These are phyloP conservation scores for Hymenopus coronatus DNA, from an alignment of 2,888 invertebrate genomes.

Conservation along the genomic window DNA sequence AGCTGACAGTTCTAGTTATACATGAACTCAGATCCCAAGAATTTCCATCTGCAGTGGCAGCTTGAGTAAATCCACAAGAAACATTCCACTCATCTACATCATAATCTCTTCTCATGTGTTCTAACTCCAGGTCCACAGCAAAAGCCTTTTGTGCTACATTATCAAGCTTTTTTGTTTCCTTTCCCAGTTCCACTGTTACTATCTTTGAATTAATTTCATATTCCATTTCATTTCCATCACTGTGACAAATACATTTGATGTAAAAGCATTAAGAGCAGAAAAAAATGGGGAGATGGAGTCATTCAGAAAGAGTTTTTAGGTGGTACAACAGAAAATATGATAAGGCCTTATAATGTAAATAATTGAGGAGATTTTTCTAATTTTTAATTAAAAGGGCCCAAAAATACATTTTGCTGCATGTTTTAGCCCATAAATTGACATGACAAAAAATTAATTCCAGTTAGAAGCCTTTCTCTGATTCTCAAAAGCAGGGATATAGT, in stretches of 20 bases:
- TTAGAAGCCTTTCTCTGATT: too few species aligned
- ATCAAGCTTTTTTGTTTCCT: slow-evolving; percentile 13
- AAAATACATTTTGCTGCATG: too few species aligned
- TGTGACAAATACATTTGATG: slow-evolving; percentile 39
- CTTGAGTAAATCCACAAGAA: slow-evolving; percentile 50
- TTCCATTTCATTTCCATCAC: slow-evolving; percentile 65
- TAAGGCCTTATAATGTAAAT: too few species aligned
- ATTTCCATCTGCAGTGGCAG: slow-evolving; percentile 39
- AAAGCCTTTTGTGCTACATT: slow-evolving; percentile 41
- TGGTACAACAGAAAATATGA: too few species aligned
- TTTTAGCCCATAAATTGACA: too few species aligned
- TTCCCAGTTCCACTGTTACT: slow-evolving; percentile 45
- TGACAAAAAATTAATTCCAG: too few species aligned
- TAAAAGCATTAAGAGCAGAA: too few species aligned
- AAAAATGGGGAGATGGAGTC: too few species aligned
- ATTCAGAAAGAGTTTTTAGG: too few species aligned
- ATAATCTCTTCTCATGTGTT: slow-evolving; percentile 46
- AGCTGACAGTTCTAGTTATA: slow-evolving; percentile 51
- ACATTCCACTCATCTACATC: slow-evolving; percentile 51
- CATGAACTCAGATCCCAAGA: slow-evolving; percentile 63
- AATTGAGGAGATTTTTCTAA: too few species aligned
- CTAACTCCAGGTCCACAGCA: slow-evolving; percentile 52
- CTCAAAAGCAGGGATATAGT: too few species aligned
- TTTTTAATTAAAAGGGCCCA: too few species aligned
- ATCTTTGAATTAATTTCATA: slow-evolving; percentile 63